Evolutionary conservation across 2,888 invertebrate species (phyloP).

Genomic region (Odontomyia ornata): DNA sequence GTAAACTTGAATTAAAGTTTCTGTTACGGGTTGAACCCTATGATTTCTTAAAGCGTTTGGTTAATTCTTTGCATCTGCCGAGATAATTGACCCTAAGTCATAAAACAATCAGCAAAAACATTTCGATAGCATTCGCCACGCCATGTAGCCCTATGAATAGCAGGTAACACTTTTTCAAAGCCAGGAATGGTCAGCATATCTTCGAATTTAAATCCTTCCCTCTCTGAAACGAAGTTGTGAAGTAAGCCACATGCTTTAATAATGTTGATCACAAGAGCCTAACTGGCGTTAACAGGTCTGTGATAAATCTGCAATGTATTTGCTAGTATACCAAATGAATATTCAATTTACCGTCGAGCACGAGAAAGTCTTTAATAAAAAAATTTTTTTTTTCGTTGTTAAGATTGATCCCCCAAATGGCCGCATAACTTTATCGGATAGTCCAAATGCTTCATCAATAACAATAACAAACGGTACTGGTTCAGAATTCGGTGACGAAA

Average conservation of each 20-base stretch:
- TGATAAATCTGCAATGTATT: conserved; percentile 53
- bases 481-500: background rate
- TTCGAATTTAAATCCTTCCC: conserved; percentile 45
- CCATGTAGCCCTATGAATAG: too few species aligned
- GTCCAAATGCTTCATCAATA: conserved; percentile 42
- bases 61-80: too few species aligned
- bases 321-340: conserved; percentile 50
- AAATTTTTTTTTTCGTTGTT: conserved; percentile 2
- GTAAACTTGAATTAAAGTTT: too few species aligned
- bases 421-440: conserved; percentile 49
- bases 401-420: conserved; percentile 47
- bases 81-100: too few species aligned
- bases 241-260: conserved; percentile 41
- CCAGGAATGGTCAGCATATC: conserved; percentile 19
- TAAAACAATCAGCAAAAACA: too few species aligned
- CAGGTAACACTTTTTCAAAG: background rate
- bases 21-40: too few species aligned
- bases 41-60: too few species aligned
- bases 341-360: conserved; percentile 43
- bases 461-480: conserved; percentile 35
- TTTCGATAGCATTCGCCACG: too few species aligned
- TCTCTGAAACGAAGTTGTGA: conserved; percentile 49
- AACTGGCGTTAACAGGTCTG: conserved; percentile 49
- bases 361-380: conserved; percentile 40
- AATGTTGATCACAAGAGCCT: conserved; percentile 42